A percentile compares a stretch with the other conserved stretches of the same genome.
Conservation (phyloP, 2,888 invertebrate genomes). For the Papilio protenor region DNA sequence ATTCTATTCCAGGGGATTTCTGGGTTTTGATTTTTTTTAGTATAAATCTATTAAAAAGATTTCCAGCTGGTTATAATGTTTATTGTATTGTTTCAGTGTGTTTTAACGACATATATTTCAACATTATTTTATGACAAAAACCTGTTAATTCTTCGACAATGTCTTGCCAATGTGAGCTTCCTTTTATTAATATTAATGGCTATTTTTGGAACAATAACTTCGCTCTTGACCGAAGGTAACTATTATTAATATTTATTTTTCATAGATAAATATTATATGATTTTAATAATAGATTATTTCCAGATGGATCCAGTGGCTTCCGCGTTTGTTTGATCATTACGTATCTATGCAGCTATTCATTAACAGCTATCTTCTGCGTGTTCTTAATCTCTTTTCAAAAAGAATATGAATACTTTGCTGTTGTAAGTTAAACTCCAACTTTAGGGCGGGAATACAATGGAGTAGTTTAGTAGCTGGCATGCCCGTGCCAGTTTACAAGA, state of each 20-base stretch:
- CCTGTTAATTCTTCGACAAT: conserved; percentile 74
- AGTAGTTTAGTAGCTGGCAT: no score
- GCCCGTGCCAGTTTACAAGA: no score
- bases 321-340: conserved; percentile 72
- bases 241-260: conserved; percentile 20
- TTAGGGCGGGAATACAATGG: background rate
- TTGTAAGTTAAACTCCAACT: conserved; percentile 58
- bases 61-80: background rate
- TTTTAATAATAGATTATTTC: conserved; percentile 49
- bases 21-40: no score
- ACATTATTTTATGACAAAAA: conserved; percentile 77
- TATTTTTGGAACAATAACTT: conserved; percentile 72
- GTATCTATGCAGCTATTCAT: conserved; percentile 71
- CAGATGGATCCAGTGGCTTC: conserved; percentile 69
- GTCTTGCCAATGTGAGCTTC: conserved; percentile 79
- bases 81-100: conserved; percentile 67
- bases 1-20: no score
- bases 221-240: conserved; percentile 74
- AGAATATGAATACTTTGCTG: conserved; percentile 77
- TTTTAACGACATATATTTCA: conserved; percentile 76
- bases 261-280: background rate
- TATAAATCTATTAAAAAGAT: no score
- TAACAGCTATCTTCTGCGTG: conserved; percentile 75
- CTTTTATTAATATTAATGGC: conserved; percentile 75
- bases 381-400: conserved; percentile 78